Evolutionary conservation across 23 tunicate species (phyloP), one percentile per base, ranked within the genome.

Genomic region (Aplidium turbinatum): DNA sequence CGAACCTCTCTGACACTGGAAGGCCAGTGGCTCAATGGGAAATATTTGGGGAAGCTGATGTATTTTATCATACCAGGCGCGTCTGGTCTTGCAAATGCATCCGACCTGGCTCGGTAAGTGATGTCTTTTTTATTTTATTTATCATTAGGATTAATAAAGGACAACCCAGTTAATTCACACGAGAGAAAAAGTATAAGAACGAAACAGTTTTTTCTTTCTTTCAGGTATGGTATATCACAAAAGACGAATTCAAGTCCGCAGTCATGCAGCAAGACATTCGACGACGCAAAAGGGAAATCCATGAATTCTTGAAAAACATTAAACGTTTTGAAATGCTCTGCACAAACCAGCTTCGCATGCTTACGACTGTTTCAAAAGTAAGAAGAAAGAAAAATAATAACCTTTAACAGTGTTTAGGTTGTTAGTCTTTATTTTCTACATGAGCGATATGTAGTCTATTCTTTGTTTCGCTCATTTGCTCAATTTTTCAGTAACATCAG

Each of bases 31-130:
- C 42, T 4, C 73, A 3, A 18, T 81, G 87, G 87, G 62, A 38
- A 25, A 63, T 81, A 22, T 81, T 81, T 48, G 87, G 87, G 13
- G 87, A 81, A 1, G 53, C 74, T 2, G 87, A 81, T 54, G 57
- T 81, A 6, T 81, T 71, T 52, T 81, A 81, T 27, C 78, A 81
- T 46, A 68, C 87, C 48, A 70, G 57, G 25, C 63, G 87, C 0
- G 79, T 81, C 34, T 81, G 78, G 69, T 70, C 78, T 0, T 81
- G 87, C 50, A 72, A 81, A 35, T 70, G 87, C 48, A 73, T 72
- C 5, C 79, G 70, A 57, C 87, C 51, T 1, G 86, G 86, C 39
- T 9, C 55, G 78, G 86, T 81, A 58, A 70, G 72, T 36, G 2
- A 5, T 6, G 50, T 42, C 13, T 42, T 42, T 42, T 11, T 42